These are phyloP conservation scores for Microcebus jonahi DNA, from an alignment of 2,113 vertebrate genomes.

Conservation along the genomic window DNA sequence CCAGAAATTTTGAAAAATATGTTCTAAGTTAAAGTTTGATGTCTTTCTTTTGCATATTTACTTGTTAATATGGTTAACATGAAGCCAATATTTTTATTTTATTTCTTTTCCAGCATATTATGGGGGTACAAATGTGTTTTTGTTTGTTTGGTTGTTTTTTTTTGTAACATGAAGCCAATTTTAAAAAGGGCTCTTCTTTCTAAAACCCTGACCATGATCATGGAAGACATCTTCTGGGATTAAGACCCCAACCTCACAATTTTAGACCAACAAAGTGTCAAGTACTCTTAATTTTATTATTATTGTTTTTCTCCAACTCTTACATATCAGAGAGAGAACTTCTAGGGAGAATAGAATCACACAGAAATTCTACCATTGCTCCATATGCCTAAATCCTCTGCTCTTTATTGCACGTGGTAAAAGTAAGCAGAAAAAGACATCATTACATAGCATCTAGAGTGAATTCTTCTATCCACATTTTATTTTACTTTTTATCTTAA, in stretches of 20 bases:
- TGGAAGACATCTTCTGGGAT: background rate
- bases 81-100: background rate
- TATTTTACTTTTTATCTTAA: background rate
- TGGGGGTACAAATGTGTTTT: too few relatives aligned
- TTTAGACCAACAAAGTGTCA: background rate
- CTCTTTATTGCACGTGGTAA: background rate
- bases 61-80: background rate
- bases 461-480: background rate
- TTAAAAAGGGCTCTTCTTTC: background rate
- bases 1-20: background rate
- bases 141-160: too few relatives aligned
- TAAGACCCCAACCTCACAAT: background rate
- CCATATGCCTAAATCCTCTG: background rate
- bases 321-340: background rate
- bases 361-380: background rate
- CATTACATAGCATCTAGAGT: background rate
- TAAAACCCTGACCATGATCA: background rate
- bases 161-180: background rate
- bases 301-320: background rate
- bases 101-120: too few relatives aligned
- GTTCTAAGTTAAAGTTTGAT: background rate
- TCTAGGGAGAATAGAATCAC: background rate
- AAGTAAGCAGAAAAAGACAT: background rate
- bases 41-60: background rate
- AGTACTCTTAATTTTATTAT: background rate